Conservation (phyloP, 2,888 invertebrate species). For the Melipona beecheii region DNA sequence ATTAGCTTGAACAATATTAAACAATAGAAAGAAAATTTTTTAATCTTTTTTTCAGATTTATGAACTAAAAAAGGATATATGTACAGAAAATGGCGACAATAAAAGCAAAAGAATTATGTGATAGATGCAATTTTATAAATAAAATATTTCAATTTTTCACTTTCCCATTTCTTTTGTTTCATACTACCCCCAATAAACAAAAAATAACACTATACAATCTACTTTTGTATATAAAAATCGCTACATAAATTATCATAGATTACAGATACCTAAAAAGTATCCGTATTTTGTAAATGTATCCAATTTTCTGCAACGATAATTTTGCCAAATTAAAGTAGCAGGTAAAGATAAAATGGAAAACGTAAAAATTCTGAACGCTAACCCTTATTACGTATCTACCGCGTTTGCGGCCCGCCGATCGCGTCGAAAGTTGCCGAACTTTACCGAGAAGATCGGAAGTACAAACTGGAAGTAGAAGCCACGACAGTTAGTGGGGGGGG, state of each 20-base stretch:
- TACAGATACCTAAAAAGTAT: background rate
- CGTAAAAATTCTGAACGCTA: background rate
- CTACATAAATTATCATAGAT: no score
- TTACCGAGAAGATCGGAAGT: slow-evolving; percentile 51
- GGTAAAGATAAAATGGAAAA: background rate
- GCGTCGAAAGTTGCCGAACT: slow-evolving; percentile 45
- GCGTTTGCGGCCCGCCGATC: slow-evolving; percentile 28
- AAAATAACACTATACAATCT: background rate
- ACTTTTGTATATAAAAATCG: no score
- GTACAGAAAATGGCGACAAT: slow-evolving; percentile 68
- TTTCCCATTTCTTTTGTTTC: slow-evolving; percentile 1
- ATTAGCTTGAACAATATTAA: slow-evolving; percentile 1
- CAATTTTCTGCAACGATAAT: background rate
- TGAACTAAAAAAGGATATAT: slow-evolving; percentile 76
- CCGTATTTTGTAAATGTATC: background rate
- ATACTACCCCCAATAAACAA: background rate
- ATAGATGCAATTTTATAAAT: slow-evolving; percentile 53
- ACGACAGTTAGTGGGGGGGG: slow-evolving; percentile 22
- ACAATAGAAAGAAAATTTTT: background rate
- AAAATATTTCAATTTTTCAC: slow-evolving; percentile 63
- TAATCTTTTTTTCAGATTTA: slow-evolving; percentile 77
- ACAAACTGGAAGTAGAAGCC: slow-evolving; percentile 55
- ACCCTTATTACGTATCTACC: background rate
- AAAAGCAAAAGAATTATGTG: slow-evolving; percentile 54
- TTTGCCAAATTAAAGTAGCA: background rate